These are phyloP conservation scores for Scaptomyza reducta DNA, from an alignment of 2,888 invertebrate species.

Conservation along the genomic window DNA sequence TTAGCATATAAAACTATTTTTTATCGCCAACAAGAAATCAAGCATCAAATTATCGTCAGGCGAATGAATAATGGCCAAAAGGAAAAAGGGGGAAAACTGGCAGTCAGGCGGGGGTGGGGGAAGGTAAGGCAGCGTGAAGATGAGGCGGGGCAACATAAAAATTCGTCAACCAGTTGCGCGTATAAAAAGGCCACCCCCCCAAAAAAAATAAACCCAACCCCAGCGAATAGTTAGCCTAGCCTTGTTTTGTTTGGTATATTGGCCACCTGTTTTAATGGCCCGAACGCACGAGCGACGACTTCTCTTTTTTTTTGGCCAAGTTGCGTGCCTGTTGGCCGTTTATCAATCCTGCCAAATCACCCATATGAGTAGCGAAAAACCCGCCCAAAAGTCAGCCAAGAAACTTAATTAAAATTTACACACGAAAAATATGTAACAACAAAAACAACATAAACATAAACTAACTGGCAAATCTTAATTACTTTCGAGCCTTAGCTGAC, in stretches of 20 bases:
- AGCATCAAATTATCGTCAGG: conserved; percentile 44
- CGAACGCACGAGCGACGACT: conserved; percentile 53
- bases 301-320: conserved; percentile 56
- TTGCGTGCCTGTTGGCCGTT: conserved; percentile 66
- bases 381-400: conserved; percentile 14
- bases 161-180: conserved; percentile 75
- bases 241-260: conserved; percentile 20
- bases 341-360: conserved; percentile 57
- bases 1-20: conserved; percentile 76
- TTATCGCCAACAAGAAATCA: conserved; percentile 66
- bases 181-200: neutral
- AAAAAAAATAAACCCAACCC: neutral
- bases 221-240: neutral
- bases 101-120: neutral
- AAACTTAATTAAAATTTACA: conserved; percentile 70
- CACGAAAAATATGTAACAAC: conserved; percentile 12
- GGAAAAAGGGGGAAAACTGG: conserved; percentile 3
- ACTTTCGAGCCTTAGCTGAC: conserved; percentile 35
- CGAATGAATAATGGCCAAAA: conserved; percentile 16
- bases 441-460: neutral
- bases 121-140: conserved; percentile 11
- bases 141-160: conserved; percentile 29
- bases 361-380: conserved; percentile 19
- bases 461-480: conserved; percentile 47
- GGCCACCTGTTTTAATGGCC: conserved; percentile 75